Conservation (phyloP, 2,888 invertebrate genomes). For the Caprella mutica region DNA sequence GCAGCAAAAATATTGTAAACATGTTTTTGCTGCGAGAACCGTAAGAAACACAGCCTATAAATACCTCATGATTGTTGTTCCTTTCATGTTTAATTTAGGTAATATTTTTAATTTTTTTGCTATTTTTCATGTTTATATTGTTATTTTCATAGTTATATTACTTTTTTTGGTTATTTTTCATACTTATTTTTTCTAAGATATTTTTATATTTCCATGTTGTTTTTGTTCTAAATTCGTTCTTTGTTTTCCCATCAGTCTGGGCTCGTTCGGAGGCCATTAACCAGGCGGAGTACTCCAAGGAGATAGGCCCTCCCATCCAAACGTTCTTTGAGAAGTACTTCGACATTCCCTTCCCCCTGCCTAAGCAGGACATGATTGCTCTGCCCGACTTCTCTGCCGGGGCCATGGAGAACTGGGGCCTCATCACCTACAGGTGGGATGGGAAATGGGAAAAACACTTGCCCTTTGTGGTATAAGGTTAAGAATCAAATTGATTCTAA, state of each 20-base stretch:
- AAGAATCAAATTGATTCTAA: no score
- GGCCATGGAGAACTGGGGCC: constrained; percentile 75
- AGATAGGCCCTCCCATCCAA: constrained; percentile 61
- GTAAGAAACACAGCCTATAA: no score
- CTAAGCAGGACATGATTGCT: constrained; percentile 52
- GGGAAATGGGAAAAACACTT: no score
- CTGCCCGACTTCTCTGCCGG: constrained; percentile 49
- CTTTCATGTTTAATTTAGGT: no score
- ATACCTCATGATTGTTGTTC: no score
- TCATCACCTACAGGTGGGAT: constrained; percentile 63
- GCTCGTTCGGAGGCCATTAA: constrained; percentile 56
- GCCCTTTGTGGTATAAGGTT: no score
- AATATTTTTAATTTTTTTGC: no score
- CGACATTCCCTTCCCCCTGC: constrained; percentile 58
- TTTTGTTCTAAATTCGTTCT: neutral
- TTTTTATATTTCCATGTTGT: neutral
- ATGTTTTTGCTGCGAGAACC: no score
- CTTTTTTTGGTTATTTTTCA: neutral
- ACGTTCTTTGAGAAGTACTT: constrained; percentile 62
- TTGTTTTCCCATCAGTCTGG: constrained; percentile 46
- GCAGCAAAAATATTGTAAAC: no score
- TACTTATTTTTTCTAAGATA: neutral
- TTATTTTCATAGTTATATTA: neutral
- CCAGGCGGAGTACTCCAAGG: constrained; percentile 58
- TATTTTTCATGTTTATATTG: no score